Base-by-base conservation (phyloP, 2,888 invertebrate genomes). In the Oligia strigilis region DNA sequence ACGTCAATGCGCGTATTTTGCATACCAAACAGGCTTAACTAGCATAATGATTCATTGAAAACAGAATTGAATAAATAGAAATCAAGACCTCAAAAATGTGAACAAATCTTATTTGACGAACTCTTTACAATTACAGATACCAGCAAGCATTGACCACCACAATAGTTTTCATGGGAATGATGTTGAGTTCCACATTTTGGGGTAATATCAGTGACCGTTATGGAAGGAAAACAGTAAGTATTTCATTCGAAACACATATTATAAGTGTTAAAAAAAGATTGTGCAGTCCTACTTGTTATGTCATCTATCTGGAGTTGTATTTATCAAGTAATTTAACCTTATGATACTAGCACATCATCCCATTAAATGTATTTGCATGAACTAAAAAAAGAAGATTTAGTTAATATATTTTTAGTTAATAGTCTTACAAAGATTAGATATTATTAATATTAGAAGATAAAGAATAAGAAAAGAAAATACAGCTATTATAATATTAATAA, bases 181-280 rank as follows among this genome's bases (percentile, higher is more conserved):
- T 99, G 99, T 95, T 99, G 58, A 99, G 99, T 91, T 99, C 99
- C 1, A 98, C 99, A 83, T 98, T 99, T 95, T 99, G 99, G 99
- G 99, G 99, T 36, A 99, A 99, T 92, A 97, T 99, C 76, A 99
- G 99, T 95, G 99, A 99, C 94, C 98, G 98, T 93, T 99, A 99
- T 95, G 99, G 99, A 64, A 97, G 99, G 84, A 99, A 99, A 97
- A 98, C 98, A 92, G 98, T 98, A 95, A 97, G 97, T 95, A 40
- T 19, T 23, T 19, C 4, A 40, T 36, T 29, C 17, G 17, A 64
- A 17, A 29, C 29, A 62, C 62, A 29, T 29, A 62, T 62, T 29
- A 43, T 29, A 9, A 29, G 3, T 4, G 23, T 23, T 23, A 1
- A 29, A 46, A 36, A 71, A 73, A 65, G 4, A 46, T 29, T 23